phyloP scores from a whole-genome alignment of 2,888 invertebrate species.

The Sarcophaga carnaria region DNA sequence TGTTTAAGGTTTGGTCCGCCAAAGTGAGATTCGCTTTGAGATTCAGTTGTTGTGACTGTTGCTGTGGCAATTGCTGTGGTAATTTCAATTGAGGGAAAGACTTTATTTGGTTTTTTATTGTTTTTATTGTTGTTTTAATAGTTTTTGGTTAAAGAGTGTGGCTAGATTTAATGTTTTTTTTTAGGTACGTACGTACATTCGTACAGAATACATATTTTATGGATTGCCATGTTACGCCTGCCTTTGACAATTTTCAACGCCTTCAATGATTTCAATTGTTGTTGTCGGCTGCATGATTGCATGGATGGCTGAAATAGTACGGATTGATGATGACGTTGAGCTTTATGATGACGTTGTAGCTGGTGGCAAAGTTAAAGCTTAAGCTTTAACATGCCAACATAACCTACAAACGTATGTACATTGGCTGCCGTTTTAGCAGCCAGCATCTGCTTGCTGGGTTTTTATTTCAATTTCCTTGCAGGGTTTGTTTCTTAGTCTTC shows the following conservation, averaged over 20 bases:
- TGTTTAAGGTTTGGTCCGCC: constrained; percentile 67
- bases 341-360: neutral
- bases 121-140: neutral
- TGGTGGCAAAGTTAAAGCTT: constrained; percentile 20
- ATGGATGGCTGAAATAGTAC: constrained; percentile 10
- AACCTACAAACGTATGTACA: constrained; percentile 15
- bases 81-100: constrained; percentile 40
- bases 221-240: constrained; percentile 67
- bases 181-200: constrained; percentile 37
- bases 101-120: constrained; percentile 1
- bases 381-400: constrained; percentile 14
- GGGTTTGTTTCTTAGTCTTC: neutral
- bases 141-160: constrained; percentile 32
- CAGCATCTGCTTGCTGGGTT: constrained; percentile 1
- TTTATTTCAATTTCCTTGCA: constrained; percentile 26
- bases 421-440: constrained; percentile 26
- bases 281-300: neutral
- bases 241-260: constrained; percentile 69
- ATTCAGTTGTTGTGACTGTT: constrained; percentile 24
- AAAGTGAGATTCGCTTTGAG: constrained; percentile 60
- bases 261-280: constrained; percentile 50
- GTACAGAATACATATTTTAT: constrained; percentile 43
- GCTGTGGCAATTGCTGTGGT: neutral
- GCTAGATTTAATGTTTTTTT: neutral
- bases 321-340: constrained; percentile 18